These are phyloP conservation scores for Gastracanthus pulcherrimus DNA, from an alignment of 2,888 invertebrate genomes.

Conservation along the genomic window DNA sequence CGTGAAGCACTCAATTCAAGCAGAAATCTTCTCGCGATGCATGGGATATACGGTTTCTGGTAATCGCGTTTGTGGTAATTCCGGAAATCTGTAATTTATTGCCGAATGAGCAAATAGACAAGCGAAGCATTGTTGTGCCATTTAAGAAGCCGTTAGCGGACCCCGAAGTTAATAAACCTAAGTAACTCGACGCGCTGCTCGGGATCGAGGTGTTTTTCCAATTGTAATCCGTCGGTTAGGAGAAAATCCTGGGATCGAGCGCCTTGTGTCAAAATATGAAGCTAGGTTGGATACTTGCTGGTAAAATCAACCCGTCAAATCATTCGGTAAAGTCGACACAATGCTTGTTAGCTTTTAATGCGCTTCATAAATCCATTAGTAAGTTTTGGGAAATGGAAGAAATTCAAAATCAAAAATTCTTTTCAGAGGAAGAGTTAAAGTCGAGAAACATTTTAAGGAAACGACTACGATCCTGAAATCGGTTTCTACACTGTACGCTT, in stretches of 20 bases:
- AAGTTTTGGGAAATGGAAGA: conserved; percentile 39
- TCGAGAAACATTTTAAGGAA: background rate
- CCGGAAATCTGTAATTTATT: background rate
- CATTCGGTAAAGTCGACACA: background rate
- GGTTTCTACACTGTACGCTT: conserved; percentile 22
- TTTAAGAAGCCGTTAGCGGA: background rate
- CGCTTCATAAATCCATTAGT: background rate
- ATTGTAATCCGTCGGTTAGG: background rate
- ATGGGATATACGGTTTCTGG: background rate
- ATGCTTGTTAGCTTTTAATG: background rate
- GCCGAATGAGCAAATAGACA: background rate
- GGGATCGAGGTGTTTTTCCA: conserved; percentile 8
- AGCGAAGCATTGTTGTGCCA: background rate
- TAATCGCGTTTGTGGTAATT: background rate
- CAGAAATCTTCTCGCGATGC: background rate
- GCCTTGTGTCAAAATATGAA: background rate
- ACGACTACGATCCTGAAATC: conserved; percentile 4
- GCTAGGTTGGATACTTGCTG: background rate
- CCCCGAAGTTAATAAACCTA: background rate
- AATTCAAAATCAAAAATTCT: background rate
- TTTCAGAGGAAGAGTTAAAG: conserved; percentile 30
- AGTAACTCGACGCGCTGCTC: background rate
- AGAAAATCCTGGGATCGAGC: too few species aligned
- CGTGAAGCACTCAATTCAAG: background rate
- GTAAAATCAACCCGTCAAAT: background rate